Evolutionary conservation across 1,140 invertebrate genomes (phyloP), one percentile per base, ranked within the genome.

Genomic region (Ostrea edulis): DNA sequence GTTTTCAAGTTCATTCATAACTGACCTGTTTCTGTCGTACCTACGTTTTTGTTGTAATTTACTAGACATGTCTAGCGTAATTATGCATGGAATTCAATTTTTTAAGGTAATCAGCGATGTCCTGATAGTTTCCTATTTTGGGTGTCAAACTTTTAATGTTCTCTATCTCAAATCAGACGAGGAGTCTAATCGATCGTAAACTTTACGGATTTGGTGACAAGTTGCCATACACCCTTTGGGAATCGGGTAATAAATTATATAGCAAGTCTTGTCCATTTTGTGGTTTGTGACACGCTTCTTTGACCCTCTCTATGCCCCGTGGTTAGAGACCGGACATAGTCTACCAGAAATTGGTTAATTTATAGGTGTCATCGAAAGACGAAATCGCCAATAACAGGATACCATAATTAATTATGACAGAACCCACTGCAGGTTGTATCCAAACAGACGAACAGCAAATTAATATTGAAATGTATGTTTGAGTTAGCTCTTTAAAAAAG

Each of bases 231-330:
- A 77, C 68, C 68, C 68, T 35, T 0, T 77, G 68, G 68, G 68
- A 77, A 29, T 77, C 68, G 22, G 68, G 22, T 77, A 77, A 77
- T 77, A 77, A 77, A 77, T 77, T 77, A 77, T 77, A 77, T 35
- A 77, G 29, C 25, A 14, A 25, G 25, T 29, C 25, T 35, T 77
- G 29, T 22, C 58, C 58, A 14, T 25, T 25, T 29, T 77, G 68
- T 77, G 68, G 29, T 35, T 25, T 44, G 9, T 77, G 68, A 77
- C 68, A 77, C 68, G 68, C 68, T 77, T 35, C 68, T 35, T 14
- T 77, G 68, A 25, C 7, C 29, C 22, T 77, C 29, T 35, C 25
- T 29, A 25, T 77, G 68, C 68, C 68, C 68, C 14, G 25, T 77
- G 68, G 68, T 29, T 44, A 77, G 68, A 35, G 68, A 77, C 25